Evolutionary conservation across 2,797 vertebrate genomes (phyloP).

Genomic region (Lagocephalus sceleratus): DNA sequence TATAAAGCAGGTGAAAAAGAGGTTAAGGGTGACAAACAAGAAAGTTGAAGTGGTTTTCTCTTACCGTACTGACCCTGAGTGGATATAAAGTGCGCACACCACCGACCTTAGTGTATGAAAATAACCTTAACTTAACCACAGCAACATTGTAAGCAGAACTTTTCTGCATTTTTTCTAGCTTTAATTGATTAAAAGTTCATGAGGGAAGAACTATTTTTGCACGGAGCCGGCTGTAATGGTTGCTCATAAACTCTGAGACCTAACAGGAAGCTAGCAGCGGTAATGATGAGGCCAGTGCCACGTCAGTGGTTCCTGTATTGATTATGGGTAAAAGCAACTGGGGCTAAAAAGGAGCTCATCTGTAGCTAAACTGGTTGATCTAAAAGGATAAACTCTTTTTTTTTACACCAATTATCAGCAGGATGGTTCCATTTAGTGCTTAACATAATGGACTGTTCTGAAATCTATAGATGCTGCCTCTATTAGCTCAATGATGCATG

Average conservation of each 20-base stretch:
- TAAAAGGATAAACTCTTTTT: slow-evolving; percentile 27
- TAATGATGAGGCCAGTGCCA: slow-evolving; percentile 37
- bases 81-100: slow-evolving; percentile 49
- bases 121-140: slow-evolving; percentile 68
- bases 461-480: slow-evolving; percentile 45
- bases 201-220: slow-evolving; percentile 4
- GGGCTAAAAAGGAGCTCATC: slow-evolving; percentile 17
- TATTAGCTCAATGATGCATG: slow-evolving; percentile 42
- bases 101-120: slow-evolving; percentile 50
- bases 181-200: slow-evolving; percentile 5
- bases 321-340: slow-evolving; percentile 39
- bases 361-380: slow-evolving; percentile 24
- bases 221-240: background rate
- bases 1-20: slow-evolving; percentile 7
- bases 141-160: slow-evolving; percentile 37
- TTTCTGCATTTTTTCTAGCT: slow-evolving; percentile 53
- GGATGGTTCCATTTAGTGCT: slow-evolving; percentile 52
- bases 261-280: slow-evolving; percentile 5
- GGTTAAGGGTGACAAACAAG: no score
- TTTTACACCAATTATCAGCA: slow-evolving; percentile 37
- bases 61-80: slow-evolving; percentile 69
- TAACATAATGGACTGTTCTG: slow-evolving; percentile 48
- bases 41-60: slow-evolving; percentile 27
- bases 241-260: slow-evolving; percentile 12
- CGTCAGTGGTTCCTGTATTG: slow-evolving; percentile 28